These are phyloP conservation scores for Bufo bufo DNA, from an alignment of 2,113 vertebrate genomes.

Conservation along the genomic window DNA sequence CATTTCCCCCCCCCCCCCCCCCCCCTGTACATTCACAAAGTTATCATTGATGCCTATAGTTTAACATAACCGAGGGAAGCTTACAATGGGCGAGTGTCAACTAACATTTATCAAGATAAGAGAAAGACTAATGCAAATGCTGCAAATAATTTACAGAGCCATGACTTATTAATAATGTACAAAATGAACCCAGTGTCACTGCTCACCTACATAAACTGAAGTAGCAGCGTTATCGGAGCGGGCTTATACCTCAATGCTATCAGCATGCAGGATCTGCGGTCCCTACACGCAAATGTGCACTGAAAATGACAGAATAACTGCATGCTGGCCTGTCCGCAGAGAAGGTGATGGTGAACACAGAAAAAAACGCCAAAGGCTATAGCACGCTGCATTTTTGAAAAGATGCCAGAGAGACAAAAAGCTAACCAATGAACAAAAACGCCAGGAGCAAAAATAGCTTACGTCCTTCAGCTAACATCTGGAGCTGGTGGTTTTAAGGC, in stretches of 20 bases:
- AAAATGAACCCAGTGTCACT: neutral
- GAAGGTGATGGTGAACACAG: too few relatives aligned
- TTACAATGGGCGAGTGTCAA: neutral
- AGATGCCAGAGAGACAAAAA: too few relatives aligned
- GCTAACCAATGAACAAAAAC: too few relatives aligned
- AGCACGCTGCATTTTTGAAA: too few relatives aligned
- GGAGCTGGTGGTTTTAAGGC: too few relatives aligned
- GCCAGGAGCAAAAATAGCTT: too few relatives aligned
- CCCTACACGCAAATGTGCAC: too few relatives aligned
- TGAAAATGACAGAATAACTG: too few relatives aligned
- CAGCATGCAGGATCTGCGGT: too few relatives aligned
- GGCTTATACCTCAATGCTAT: neutral
- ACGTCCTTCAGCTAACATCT: too few relatives aligned
- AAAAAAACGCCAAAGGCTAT: too few relatives aligned
- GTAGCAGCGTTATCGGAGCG: neutral
- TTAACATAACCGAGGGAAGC: neutral
- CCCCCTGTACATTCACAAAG: neutral
- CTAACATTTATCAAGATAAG: constrained; percentile 10
- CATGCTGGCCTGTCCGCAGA: too few relatives aligned
- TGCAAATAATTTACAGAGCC: constrained; percentile 33
- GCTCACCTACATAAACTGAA: neutral
- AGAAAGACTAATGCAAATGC: neutral
- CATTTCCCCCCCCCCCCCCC: neutral
- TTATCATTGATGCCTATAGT: neutral
- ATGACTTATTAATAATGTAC: neutral